Base-by-base conservation (phyloP, 2,888 invertebrate species). In the Ectobius pallidus region DNA sequence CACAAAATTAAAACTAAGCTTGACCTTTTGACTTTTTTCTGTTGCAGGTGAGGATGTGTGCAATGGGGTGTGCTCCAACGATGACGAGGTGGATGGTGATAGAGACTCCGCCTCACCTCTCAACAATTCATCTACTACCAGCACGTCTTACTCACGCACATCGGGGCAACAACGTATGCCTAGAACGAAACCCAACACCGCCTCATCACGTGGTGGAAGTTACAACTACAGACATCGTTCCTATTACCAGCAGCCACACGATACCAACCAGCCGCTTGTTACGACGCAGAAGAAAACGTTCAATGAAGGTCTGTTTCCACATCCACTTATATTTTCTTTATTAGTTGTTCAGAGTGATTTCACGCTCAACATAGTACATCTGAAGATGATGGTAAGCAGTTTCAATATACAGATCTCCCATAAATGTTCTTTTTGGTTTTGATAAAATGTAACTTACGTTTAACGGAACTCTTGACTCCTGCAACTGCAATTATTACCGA, bases 271-370 rank as follows among this genome's bases (percentile, higher is more conserved):
- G 67, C 75, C 75, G 16, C 72, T 75, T 25, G 75, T 75, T 52
- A 74, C 74, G 42, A 72, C 75, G 27, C 75, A 76, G 69, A 87
- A 86, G 79, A 84, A 86, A 76, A 84, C 84, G 32, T 87, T 87
- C 80, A 86, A 87, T 80, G 87, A 87, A 82, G 85, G 85, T 84
- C 77, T 78, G 76, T 71, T n/a, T 1, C n/a, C 30, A n/a, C n/a
- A n/a, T n/a, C n/a, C n/a, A n/a, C n/a, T n/a, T n/a, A n/a, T n/a
- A n/a, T n/a, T 18, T 34, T 1, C 49, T 16, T 30, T 42, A n/a
- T 42, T 22, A 3, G 11, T 42, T 34, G 18, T 34, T 20, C 39
- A 6, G 6, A 11, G 14, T 61, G n/a, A n/a, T n/a, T n/a, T n/a
- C n/a, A n/a, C n/a, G n/a, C n/a, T n/a, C n/a, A n/a, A n/a, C n/a